Conservation (phyloP, 2,797 vertebrate genomes). For the Loris lydekkerianus region DNA sequence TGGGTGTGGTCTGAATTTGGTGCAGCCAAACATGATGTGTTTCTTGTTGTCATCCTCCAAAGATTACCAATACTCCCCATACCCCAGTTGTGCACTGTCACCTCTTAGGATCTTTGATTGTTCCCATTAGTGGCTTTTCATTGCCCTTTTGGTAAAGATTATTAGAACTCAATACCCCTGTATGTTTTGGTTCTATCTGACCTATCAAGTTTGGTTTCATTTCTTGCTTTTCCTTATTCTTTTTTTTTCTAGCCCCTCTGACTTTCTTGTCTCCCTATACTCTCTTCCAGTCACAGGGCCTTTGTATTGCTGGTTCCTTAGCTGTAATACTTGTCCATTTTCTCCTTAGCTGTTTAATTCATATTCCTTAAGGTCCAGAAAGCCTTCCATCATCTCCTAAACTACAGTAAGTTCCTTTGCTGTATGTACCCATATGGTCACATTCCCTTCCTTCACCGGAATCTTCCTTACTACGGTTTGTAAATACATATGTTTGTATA, state of each 20-base stretch:
- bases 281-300: not conserved
- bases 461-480: not conserved
- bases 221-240: constrained; percentile 4
- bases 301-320: not conserved
- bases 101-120: not conserved
- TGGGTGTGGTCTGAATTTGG: not conserved
- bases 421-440: rapidly evolving
- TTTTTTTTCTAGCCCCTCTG: not conserved
- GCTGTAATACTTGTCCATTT: not conserved
- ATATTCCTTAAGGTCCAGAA: not conserved
- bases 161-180: not conserved
- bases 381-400: not conserved
- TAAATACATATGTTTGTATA: not conserved
- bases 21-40: not conserved
- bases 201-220: not conserved
- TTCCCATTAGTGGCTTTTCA: not conserved
- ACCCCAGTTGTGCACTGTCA: not conserved
- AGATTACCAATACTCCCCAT: not conserved
- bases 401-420: not conserved
- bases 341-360: not conserved
- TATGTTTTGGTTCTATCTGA: not conserved
- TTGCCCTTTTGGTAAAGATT: not conserved
- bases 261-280: not conserved
- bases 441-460: not conserved
- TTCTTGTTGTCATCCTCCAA: not conserved